Evolutionary conservation across 2,888 invertebrate species (phyloP).

Genomic region (Biston stratarius): DNA sequence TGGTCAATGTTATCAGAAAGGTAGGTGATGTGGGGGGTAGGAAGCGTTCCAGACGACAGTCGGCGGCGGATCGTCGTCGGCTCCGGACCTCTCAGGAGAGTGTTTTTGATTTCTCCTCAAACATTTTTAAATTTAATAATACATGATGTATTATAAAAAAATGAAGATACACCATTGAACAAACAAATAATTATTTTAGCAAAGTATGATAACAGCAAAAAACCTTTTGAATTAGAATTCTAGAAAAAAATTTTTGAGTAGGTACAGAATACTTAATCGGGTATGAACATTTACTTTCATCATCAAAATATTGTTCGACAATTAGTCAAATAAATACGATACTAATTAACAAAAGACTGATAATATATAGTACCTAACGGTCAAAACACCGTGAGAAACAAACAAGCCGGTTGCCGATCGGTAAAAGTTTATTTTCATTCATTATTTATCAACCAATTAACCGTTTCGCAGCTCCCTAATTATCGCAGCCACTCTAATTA

Average conservation of each 20-base stretch:
- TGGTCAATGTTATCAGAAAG: slow-evolving; percentile 66
- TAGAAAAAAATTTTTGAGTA: not conserved
- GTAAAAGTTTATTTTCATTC: slow-evolving; percentile 43
- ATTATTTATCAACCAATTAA: slow-evolving; percentile 51
- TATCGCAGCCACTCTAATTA: slow-evolving; percentile 61
- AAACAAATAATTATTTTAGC: not conserved
- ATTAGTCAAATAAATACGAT: slow-evolving; percentile 3
- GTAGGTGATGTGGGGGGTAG: slow-evolving; percentile 74
- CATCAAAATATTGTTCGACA: slow-evolving; percentile 9
- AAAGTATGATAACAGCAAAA: not conserved
- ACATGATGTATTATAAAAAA: too few species aligned
- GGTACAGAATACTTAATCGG: not conserved
- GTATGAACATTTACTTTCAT: not conserved
- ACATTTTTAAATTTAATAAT: not conserved
- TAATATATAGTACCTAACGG: not conserved
- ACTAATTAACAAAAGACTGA: slow-evolving; percentile 1
- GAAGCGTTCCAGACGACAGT: slow-evolving; percentile 61
- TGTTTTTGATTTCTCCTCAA: slow-evolving; percentile 40
- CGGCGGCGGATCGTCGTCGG: slow-evolving; percentile 80
- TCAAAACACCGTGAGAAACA: slow-evolving; percentile 33
- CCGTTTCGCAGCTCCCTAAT: slow-evolving; percentile 40
- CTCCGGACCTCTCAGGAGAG: slow-evolving; percentile 62
- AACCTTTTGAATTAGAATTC: not conserved
- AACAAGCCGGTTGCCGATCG: slow-evolving; percentile 23
- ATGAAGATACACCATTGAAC: not conserved